Evolutionary conservation across 2,797 vertebrate genomes (phyloP).

Genomic region (Taenioides sp.): DNA sequence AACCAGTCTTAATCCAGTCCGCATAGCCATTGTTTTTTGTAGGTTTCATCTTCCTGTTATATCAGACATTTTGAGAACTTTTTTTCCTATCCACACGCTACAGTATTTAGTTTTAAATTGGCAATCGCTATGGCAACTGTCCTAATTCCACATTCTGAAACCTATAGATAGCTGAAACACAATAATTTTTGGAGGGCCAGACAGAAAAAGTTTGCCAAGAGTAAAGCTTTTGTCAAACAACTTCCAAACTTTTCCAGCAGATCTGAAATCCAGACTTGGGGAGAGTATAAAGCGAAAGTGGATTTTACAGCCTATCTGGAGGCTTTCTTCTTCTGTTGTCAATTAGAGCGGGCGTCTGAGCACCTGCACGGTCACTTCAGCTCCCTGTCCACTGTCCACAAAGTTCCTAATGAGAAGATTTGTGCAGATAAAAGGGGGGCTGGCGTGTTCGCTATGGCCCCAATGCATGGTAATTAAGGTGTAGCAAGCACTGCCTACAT

Average conservation of each 20-base stretch:
- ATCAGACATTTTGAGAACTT: too few species aligned
- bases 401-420: conserved; percentile 72
- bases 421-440: conserved; percentile 63
- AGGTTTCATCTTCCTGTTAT: too few species aligned
- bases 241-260: conserved; percentile 48
- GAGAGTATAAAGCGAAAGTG: conserved; percentile 20
- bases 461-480: conserved; percentile 67
- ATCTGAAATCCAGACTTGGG: conserved; percentile 42
- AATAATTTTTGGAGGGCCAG: conserved; percentile 8
- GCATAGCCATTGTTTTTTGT: too few species aligned
- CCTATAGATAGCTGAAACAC: not conserved
- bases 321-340: conserved; percentile 67
- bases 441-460: conserved; percentile 41
- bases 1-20: too few species aligned
- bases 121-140: too few species aligned
- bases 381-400: conserved; percentile 53
- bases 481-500: conserved; percentile 50
- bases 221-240: conserved; percentile 40
- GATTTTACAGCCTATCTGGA: conserved; percentile 39
- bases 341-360: conserved; percentile 67
- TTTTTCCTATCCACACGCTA: too few species aligned
- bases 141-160: too few species aligned
- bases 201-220: conserved; percentile 26
- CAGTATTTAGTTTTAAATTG: too few species aligned
- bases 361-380: conserved; percentile 69